phyloP scores from a whole-genome alignment of 2,113 vertebrate genomes.

The Mesembrinibis cayennensis region DNA sequence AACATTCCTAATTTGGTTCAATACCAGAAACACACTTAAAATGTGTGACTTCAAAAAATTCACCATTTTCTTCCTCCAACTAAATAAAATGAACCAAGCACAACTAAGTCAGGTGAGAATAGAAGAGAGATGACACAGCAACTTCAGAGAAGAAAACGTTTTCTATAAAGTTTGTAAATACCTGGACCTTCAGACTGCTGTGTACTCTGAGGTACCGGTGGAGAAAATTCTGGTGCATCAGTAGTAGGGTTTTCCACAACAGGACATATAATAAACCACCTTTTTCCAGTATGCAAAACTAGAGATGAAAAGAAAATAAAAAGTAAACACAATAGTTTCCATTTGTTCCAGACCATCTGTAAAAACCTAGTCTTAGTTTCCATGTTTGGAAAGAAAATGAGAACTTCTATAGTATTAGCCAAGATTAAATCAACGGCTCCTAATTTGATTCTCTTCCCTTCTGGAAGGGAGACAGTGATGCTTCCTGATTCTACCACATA shows the following conservation, averaged over 20 bases:
- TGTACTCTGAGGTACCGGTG: conserved; percentile 63
- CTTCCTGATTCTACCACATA: not conserved
- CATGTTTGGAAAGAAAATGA: not conserved
- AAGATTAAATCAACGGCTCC: not conserved
- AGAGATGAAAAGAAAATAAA: conserved; percentile 5
- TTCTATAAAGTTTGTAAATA: conserved; percentile 54
- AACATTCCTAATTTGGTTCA: not conserved
- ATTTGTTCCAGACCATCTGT: not conserved
- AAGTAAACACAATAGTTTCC: not conserved
- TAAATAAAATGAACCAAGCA: not conserved
- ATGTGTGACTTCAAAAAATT: not conserved
- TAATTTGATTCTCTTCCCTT: not conserved
- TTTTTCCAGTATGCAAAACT: conserved; percentile 96
- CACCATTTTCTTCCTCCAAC: not conserved
- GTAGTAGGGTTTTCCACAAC: conserved; percentile 87
- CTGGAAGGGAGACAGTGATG: not conserved
- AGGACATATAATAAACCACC: conserved; percentile 98
- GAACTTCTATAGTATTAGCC: not conserved
- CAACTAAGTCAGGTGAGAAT: not conserved
- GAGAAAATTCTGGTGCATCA: conserved; percentile 77
- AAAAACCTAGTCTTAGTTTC: not conserved
- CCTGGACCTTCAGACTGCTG: conserved; percentile 81
- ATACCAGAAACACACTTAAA: not conserved
- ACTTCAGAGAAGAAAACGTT: not conserved
- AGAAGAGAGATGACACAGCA: not conserved